Evolutionary conservation across 2,113 vertebrate genomes (phyloP).

Genomic region (Cyprinodon variegatus): DNA sequence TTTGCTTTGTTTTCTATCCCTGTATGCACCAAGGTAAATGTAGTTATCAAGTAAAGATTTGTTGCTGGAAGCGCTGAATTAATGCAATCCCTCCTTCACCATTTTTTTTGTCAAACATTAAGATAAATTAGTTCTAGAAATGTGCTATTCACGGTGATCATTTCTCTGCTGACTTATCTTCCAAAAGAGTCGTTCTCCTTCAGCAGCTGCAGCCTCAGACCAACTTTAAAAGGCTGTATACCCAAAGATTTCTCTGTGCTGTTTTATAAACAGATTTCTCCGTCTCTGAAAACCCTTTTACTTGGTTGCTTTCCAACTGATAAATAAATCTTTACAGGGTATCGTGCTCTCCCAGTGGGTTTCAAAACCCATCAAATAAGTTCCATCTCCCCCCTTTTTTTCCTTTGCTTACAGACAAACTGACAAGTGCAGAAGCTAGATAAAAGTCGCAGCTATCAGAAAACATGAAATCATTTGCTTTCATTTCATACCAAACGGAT

Average conservation of each 20-base stretch:
- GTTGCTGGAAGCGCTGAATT: background rate
- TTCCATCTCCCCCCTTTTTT: slow-evolving; percentile 34
- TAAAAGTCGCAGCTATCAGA: slow-evolving; percentile 48
- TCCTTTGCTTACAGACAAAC: slow-evolving; percentile 41
- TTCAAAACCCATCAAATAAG: slow-evolving; percentile 59
- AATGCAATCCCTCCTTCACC: background rate
- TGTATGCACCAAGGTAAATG: background rate
- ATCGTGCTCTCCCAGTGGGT: slow-evolving; percentile 25
- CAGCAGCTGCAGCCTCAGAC: slow-evolving; percentile 22
- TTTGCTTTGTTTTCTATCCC: too few species aligned
- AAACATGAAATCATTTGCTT: slow-evolving; percentile 39
- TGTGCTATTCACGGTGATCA: slow-evolving; percentile 24
- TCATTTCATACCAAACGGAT: slow-evolving; percentile 43
- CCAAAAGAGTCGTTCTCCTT: slow-evolving; percentile 4
- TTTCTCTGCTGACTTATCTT: slow-evolving; percentile 23
- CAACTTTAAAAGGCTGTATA: slow-evolving; percentile 26
- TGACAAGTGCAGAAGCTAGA: slow-evolving; percentile 42
- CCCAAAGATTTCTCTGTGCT: slow-evolving; percentile 26
- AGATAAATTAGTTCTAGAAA: background rate
- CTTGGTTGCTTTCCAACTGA: slow-evolving; percentile 45
- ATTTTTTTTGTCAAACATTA: background rate
- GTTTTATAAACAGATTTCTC: slow-evolving; percentile 22
- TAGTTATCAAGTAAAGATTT: background rate
- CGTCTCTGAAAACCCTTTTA: slow-evolving; percentile 9
- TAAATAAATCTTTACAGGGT: slow-evolving; percentile 64